Conservation (phyloP, 2,888 invertebrate genomes). For the Eueremaeus valkanovi region DNA sequence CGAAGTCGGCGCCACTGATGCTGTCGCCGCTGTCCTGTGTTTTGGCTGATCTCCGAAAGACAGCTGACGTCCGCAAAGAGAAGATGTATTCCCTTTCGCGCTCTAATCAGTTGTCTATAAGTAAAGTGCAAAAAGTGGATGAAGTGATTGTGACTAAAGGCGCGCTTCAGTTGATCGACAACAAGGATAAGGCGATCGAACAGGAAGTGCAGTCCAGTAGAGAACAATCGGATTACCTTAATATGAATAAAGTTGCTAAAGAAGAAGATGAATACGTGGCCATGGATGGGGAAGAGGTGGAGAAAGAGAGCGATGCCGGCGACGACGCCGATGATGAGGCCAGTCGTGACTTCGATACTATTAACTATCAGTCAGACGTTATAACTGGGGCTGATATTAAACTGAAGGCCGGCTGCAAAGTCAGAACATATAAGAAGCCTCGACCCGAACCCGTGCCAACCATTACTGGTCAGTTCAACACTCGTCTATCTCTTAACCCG, state of each 20-base stretch:
- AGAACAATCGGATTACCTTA: conserved; percentile 42
- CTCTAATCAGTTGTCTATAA: too few relatives aligned
- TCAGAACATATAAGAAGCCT: conserved; percentile 40
- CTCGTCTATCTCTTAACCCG: conserved; percentile 13
- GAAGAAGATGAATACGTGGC: conserved; percentile 44
- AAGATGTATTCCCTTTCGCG: conserved; percentile 23
- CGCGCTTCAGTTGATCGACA: conserved; percentile 34
- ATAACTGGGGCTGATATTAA: conserved; percentile 36
- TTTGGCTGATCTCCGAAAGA: conserved; percentile 46
- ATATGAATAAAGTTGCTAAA: conserved; percentile 39
- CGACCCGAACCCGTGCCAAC: conserved; percentile 14
- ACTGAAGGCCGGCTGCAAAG: conserved; percentile 38
- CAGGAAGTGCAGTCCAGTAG: background rate
- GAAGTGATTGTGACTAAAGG: conserved; percentile 40
- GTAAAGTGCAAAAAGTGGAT: conserved; percentile 17
- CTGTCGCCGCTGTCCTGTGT: conserved; percentile 42
- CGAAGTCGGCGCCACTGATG: conserved; percentile 17
- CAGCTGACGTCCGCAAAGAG: conserved; percentile 45
- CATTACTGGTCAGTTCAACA: background rate
- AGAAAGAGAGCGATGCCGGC: conserved; percentile 33
- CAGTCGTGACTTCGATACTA: conserved; percentile 65
- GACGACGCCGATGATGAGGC: conserved; percentile 68
- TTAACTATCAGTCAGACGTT: conserved; percentile 27
- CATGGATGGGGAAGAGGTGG: conserved; percentile 40
- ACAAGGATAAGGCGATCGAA: background rate